Percentiles rank a stretch among this genome's conserved stretches.
Evolutionary conservation across 1,140 invertebrate species (phyloP).

Genomic region (Chelonus insularis): DNA sequence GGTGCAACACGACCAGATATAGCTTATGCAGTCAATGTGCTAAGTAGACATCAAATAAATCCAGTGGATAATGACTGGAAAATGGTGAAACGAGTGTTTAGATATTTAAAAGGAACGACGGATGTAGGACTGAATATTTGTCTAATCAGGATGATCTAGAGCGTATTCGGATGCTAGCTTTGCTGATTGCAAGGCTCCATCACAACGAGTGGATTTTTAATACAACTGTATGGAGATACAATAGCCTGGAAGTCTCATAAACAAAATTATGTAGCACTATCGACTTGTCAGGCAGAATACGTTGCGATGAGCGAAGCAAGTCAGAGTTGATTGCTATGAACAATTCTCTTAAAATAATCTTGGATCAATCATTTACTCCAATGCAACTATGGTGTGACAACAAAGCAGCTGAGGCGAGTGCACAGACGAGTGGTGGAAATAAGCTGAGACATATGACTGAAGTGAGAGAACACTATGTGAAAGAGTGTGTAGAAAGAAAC

Average conservation of each 20-base stretch:
- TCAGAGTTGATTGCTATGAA: too few relatives aligned
- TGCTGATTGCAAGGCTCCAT: constrained; percentile 23
- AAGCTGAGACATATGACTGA: too few relatives aligned
- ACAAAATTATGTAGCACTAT: constrained; percentile 24
- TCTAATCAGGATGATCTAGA: neutral
- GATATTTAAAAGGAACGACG: constrained; percentile 17
- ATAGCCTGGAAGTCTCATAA: constrained; percentile 25
- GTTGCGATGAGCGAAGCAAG: too few relatives aligned
- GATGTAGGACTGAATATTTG: neutral
- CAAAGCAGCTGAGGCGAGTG: too few relatives aligned
- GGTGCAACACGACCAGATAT: neutral
- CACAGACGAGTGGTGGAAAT: too few relatives aligned
- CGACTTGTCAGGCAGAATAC: neutral
- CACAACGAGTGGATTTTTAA: constrained; percentile 24
- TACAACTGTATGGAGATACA: constrained; percentile 19
- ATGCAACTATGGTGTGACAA: too few relatives aligned
- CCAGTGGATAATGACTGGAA: neutral
- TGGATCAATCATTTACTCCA: too few relatives aligned
- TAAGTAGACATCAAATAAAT: neutral
- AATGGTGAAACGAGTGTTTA: constrained; percentile 19
- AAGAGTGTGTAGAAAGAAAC: too few relatives aligned
- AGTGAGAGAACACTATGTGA: too few relatives aligned
- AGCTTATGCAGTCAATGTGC: neutral
- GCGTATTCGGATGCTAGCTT: constrained; percentile 20
- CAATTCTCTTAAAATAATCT: too few relatives aligned